These are phyloP conservation scores for Musca vetustissima DNA, from an alignment of 1,140 invertebrate genomes.

Conservation along the genomic window DNA sequence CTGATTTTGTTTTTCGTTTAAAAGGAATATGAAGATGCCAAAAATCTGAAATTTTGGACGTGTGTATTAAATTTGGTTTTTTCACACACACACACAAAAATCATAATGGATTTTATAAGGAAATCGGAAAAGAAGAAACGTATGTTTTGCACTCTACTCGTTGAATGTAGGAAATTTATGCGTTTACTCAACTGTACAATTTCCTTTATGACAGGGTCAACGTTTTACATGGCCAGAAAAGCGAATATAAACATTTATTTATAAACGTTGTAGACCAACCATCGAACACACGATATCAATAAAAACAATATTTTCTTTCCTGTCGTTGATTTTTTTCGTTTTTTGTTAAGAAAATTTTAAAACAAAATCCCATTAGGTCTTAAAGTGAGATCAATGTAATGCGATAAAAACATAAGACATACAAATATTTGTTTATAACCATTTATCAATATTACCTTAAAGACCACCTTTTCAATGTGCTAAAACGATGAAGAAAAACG, in stretches of 20 bases:
- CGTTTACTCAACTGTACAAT: conserved; percentile 22
- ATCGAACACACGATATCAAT: conserved; percentile 6
- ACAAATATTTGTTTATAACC: not conserved
- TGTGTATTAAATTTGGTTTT: conserved; percentile 20
- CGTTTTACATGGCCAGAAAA: conserved; percentile 12
- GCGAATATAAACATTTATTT: not conserved
- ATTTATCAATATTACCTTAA: conserved; percentile 28
- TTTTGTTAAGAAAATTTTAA: not conserved
- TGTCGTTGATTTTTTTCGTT: not conserved
- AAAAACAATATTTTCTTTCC: not conserved
- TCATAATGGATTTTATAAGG: conserved; percentile 6
- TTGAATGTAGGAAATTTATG: conserved; percentile 13
- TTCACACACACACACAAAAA: not conserved
- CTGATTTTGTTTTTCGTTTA: no score
- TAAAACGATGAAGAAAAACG: conserved; percentile 5
- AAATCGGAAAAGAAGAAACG: conserved; percentile 9
- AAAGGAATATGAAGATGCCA: not conserved
- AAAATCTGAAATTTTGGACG: not conserved
- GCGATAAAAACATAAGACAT: not conserved
- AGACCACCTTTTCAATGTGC: not conserved
- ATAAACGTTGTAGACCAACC: no score
- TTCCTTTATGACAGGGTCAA: conserved; percentile 25
- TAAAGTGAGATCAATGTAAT: no score
- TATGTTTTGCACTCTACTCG: not conserved
- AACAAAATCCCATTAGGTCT: not conserved